Conservation (phyloP, 2,113 vertebrate species). For the Ochotona princeps region DNA sequence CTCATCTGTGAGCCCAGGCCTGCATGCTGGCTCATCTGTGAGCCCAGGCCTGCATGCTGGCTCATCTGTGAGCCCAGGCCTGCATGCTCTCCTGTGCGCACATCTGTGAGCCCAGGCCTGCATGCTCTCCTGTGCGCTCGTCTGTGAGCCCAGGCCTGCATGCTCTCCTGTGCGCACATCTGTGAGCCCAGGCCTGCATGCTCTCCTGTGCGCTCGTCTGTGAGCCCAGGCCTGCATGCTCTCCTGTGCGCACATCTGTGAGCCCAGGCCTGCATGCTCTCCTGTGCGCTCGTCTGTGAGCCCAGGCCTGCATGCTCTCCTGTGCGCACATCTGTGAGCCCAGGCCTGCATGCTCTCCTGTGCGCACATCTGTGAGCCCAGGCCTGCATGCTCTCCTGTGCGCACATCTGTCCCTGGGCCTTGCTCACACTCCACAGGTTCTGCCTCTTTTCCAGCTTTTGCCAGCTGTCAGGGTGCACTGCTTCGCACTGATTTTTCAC, state of each 20-base stretch:
- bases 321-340: neutral
- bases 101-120: no score
- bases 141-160: neutral
- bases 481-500: neutral
- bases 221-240: no score
- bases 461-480: conserved; percentile 8
- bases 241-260: no score
- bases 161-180: no score
- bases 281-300: neutral
- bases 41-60: no score
- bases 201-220: neutral
- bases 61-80: no score
- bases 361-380: neutral
- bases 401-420: neutral
- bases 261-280: no score
- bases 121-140: neutral
- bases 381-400: neutral
- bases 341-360: neutral
- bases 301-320: no score
- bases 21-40: no score
- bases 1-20: no score
- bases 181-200: neutral
- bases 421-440: neutral
- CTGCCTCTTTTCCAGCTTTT: neutral
- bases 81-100: no score